Conservation (phyloP, 2,888 invertebrate species). For the Oscheius sp. region DNA sequence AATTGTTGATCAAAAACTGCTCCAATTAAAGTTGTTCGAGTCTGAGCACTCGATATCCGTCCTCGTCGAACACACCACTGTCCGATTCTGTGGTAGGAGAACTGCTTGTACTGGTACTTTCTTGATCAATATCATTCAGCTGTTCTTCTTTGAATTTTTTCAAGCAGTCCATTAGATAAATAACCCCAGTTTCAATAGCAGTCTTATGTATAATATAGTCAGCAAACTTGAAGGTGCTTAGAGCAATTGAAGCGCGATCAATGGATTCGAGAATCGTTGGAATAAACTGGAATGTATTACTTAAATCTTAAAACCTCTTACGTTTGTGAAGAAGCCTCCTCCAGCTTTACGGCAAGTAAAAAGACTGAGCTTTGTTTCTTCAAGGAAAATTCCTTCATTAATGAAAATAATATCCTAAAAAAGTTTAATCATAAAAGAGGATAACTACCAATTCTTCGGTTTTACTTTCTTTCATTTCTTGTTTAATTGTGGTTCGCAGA, state of each 20-base stretch:
- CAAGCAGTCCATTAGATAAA: not conserved
- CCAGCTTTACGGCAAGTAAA: not conserved
- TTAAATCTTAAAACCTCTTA: not conserved
- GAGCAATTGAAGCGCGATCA: not conserved
- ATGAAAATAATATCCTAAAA: constrained; percentile 4
- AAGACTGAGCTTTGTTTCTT: not conserved
- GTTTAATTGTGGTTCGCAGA: too few species aligned
- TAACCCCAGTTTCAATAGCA: not conserved
- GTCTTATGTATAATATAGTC: constrained; percentile 11
- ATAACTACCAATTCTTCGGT: too few species aligned
- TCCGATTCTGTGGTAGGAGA: too few species aligned
- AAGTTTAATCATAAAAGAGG: too few species aligned
- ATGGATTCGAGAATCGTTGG: constrained; percentile 6
- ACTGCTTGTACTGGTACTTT: too few species aligned
- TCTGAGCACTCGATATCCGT: too few species aligned
- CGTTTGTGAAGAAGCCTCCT: not conserved
- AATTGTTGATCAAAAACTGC: too few species aligned
- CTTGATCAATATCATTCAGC: too few species aligned
- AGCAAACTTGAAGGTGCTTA: not conserved
- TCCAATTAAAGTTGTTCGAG: too few species aligned
- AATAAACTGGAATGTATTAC: not conserved
- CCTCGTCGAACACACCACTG: too few species aligned
- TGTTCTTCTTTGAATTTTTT: too few species aligned
- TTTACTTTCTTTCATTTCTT: too few species aligned
- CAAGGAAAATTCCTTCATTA: not conserved